Base-by-base conservation (phyloP, 1,140 invertebrate species). In the Zaprionus inermis region DNA sequence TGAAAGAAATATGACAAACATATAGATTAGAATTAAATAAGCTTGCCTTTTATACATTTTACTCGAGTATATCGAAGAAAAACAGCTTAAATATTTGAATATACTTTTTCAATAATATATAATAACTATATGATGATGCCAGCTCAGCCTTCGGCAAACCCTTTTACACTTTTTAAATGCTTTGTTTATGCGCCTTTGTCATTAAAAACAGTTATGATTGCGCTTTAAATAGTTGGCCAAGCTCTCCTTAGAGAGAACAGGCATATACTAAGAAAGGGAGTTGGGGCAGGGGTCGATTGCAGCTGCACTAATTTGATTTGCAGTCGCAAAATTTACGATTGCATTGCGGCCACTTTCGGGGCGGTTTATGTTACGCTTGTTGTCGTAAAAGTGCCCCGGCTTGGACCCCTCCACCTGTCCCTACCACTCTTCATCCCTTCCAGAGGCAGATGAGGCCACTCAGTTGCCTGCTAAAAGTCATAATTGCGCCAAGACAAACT, bases 401-500 rank as follows among this genome's bases (percentile, higher is more conserved):
- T 38, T 38, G 36, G 7, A n/a, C 38, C 38, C 2, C 36, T 0
- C 30, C 30, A 32, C 30, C 30, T 10, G 7, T 32, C 10, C 30
- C 30, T 1, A 5, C 38, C 2, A 3, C 18, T 24, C 34, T 2
- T 5, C 59, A 16, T 57, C 46, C 55, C 22, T 68, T 57, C 24
- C 24, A 5, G 5, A 2, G 72, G 51, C 57, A 77, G 76, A 71
- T 76, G 74, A 72, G 44, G 44, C 67, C 60, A 57, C 68, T 77
- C 24, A 65, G 66, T 69, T 57, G 72, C 63, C 68, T 51, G 63
- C 61, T 77, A 46, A 61, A 77, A 59, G 74, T 61, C 74, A 77
- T 77, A 78, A 78, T 78, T 78, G 63, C 28, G 68, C 74, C 36
- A 78, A 67, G 57, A 57, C 38, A 20, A 76, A 72, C 32, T 78